A percentile compares a stretch with the other conserved stretches of the same genome.
These are phyloP conservation scores for Polia nebulosa DNA, from an alignment of 2,888 invertebrate genomes.

Conservation along the genomic window DNA sequence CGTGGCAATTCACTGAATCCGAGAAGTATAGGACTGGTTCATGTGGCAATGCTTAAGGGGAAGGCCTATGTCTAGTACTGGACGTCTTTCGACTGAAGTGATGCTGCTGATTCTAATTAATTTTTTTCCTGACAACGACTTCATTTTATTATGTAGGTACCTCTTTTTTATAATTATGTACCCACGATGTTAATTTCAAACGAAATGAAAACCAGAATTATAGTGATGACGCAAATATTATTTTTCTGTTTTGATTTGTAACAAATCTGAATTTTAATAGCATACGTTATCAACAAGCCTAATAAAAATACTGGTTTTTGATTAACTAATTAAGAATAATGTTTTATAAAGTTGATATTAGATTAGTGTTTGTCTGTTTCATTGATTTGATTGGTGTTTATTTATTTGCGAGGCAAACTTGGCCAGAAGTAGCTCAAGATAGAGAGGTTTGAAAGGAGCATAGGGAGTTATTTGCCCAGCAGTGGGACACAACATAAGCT, in stretches of 20 bases:
- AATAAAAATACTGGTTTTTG: conserved; percentile 9
- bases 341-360: neutral
- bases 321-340: conserved; percentile 1
- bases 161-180: too few relatives aligned
- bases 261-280: conserved; percentile 15
- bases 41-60: neutral
- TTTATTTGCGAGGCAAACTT: too few relatives aligned
- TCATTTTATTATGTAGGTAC: too few relatives aligned
- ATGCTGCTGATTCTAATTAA: too few relatives aligned
- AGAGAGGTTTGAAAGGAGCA: too few relatives aligned
- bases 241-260: conserved; percentile 23
- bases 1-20: neutral
- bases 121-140: too few relatives aligned
- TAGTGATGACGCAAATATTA: conserved; percentile 27
- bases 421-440: too few relatives aligned
- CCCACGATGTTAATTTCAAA: neutral
- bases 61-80: neutral
- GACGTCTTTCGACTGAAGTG: neutral
- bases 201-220: conserved; percentile 15
- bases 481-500: too few relatives aligned
- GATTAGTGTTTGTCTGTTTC: too few relatives aligned
- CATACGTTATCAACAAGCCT: neutral
- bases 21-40: neutral
- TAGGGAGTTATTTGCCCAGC: too few relatives aligned
- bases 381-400: too few relatives aligned